Evolutionary conservation across 2,888 invertebrate species (phyloP).

Genomic region (Dolichopus griseipennis): DNA sequence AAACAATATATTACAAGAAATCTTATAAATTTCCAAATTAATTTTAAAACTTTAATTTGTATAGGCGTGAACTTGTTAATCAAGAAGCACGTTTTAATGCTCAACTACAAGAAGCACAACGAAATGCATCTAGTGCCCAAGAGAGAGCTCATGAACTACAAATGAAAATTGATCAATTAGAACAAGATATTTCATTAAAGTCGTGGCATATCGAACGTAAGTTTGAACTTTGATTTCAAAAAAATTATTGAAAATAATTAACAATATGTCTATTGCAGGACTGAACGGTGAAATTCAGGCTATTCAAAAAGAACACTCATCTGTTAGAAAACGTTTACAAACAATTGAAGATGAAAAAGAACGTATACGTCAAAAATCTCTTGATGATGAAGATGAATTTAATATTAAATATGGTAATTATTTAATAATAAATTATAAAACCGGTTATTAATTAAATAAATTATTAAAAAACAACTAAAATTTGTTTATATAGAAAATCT

Average conservation of each 20-base stretch:
- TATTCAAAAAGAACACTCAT: conserved; percentile 41
- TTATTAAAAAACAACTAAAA: not conserved
- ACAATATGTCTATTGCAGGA: conserved; percentile 24
- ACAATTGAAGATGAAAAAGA: conserved; percentile 40
- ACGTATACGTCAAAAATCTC: conserved; percentile 35
- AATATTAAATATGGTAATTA: conserved; percentile 35
- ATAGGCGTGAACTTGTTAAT: conserved; percentile 40
- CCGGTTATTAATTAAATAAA: not conserved
- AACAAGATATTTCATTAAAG: conserved; percentile 39
- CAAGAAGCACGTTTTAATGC: conserved; percentile 37
- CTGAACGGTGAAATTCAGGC: conserved; percentile 40
- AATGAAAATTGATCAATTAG: conserved; percentile 37
- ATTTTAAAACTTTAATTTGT: conserved; percentile 9
- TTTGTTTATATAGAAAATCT: conserved; percentile 38
- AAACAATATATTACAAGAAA: no score
- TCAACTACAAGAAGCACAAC: conserved; percentile 41
- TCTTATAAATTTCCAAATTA: no score
- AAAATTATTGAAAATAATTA: no score
- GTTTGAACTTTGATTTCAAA: conserved; percentile 16
- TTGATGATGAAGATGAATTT: conserved; percentile 39
- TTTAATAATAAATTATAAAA: no score
- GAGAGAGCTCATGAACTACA: conserved; percentile 37
- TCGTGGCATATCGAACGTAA: conserved; percentile 44
- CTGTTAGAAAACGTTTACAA: conserved; percentile 39
- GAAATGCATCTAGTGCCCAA: conserved; percentile 35